Percentiles rank a stretch among this genome's conserved stretches.
Evolutionary conservation across 92 coral and sea anemone species (phyloP).

Genomic region (Parazoanthus swiftii): DNA sequence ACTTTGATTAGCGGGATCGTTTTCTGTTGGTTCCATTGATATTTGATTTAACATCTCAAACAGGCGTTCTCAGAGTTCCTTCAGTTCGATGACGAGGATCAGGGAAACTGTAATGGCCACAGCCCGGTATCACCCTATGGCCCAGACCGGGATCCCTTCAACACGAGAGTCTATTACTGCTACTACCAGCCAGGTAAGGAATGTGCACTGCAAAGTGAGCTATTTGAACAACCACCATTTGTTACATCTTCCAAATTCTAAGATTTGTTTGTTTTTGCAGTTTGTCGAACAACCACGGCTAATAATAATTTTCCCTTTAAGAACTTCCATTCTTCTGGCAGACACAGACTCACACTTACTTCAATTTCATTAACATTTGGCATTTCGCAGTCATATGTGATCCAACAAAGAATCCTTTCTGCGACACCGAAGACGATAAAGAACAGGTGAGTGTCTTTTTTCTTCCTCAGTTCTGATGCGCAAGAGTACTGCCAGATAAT

Average conservation of each 20-base stretch:
- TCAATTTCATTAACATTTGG: not conserved
- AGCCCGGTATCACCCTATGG: slow-evolving; percentile 71
- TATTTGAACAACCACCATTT: too few relatives aligned
- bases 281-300: not conserved
- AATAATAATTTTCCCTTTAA: not conserved
- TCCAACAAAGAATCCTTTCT: slow-evolving; percentile 15
- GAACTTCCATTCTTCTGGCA: not conserved
- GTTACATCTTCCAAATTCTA: too few relatives aligned
- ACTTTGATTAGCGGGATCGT: too few relatives aligned
- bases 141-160: slow-evolving; percentile 66
- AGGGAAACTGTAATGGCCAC: slow-evolving; percentile 63
- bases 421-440: not conserved
- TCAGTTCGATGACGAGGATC: slow-evolving; percentile 88
- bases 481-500: too few relatives aligned
- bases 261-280: too few relatives aligned
- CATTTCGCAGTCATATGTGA: slow-evolving; percentile 11
- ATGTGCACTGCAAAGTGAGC: too few relatives aligned
- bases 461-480: not conserved
- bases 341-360: not conserved
- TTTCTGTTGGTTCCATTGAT: not conserved
- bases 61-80: slow-evolving; percentile 75
- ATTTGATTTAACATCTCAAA: not conserved
- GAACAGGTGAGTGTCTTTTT: not conserved
- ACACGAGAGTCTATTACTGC: slow-evolving; percentile 79
- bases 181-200: slow-evolving; percentile 74